These are phyloP conservation scores for Luidia sarsii DNA, from an alignment of 53 echinoderm and acorn worm genomes.

Conservation along the genomic window DNA sequence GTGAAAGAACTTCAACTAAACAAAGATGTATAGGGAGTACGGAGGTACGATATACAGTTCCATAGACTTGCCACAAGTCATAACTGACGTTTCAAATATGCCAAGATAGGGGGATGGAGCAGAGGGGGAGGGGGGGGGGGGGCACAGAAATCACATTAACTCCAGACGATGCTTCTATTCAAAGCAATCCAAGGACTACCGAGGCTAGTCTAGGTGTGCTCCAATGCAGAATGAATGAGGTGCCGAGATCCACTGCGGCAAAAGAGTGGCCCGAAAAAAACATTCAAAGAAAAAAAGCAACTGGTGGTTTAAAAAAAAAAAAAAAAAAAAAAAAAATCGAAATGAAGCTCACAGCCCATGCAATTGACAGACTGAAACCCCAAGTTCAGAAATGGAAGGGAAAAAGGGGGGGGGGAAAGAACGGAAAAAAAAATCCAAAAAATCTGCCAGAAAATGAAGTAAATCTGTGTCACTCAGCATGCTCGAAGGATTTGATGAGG, in stretches of 20 bases:
- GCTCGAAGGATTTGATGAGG: neutral
- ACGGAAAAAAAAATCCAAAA: neutral
- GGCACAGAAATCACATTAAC: neutral
- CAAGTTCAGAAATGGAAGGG: neutral
- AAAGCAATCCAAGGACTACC: neutral
- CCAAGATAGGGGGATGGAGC: no score
- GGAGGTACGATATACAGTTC: no score
- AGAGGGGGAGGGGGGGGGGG: no score
- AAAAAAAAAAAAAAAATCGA: neutral
- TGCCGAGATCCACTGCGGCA: neutral
- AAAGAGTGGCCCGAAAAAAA: neutral
- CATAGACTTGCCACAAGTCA: no score
- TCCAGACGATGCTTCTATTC: neutral
- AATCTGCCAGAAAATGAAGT: no score
- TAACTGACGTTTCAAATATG: conserved; percentile 7
- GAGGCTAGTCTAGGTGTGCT: conserved; percentile 21
- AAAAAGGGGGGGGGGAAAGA: neutral
- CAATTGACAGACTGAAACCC: neutral
- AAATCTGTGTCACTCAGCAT: neutral
- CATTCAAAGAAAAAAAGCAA: conserved; percentile 8
- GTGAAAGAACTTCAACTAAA: no score
- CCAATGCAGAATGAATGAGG: conserved; percentile 18
- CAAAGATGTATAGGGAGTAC: no score
- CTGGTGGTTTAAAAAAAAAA: neutral
- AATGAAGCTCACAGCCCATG: no score